Base-by-base conservation (phyloP, 2,797 vertebrate species). In the Hydrophis major region DNA sequence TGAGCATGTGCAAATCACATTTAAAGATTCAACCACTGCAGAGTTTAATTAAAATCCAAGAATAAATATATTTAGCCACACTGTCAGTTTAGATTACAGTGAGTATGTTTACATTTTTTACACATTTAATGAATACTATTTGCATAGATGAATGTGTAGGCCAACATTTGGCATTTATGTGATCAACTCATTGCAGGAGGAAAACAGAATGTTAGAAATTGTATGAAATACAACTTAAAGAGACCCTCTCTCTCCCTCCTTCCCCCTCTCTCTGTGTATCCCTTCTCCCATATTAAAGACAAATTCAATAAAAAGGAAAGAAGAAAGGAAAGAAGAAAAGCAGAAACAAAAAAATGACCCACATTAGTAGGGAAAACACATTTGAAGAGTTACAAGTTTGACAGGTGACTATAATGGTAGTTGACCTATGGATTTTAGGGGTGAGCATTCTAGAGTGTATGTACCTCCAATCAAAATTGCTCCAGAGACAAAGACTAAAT, bases 41-140 rank as follows among this genome's bases (percentile, higher is more conserved):
- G 89, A 94, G 90, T 87, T 92, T 93, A 89, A 86, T 92, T 90
- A 93, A 95, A 95, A 28, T 28, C 90, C 83, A 59, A 92, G 90
- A 89, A 57, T 86, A 92, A 92, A 93, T 92, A 32, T 91, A 88
- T 94, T 93, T 93, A 66, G 94, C 92, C 88, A 4, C 57, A 5
- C 92, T 66, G 95, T 90, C 95, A 83, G 89, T 22, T 87, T 66
- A 91, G 93, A 94, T 96, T 93, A 94, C 47, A 4, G 63, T 10
- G 0, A 27, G 63, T 0, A 32, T 18, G 86, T 92, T 88, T 93
- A 93, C 90, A 55, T 90, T 93, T 93, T 91, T 57, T 89, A 88
- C 53, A 63, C 90, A 56, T 95, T 95, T 94, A 94, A 95, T 95
- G 93, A 89, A 95, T 91, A 90, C 6, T 90, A 42, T 90, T 59